Evolutionary conservation across 1,140 invertebrate genomes (phyloP), one percentile per base, ranked within the genome.

Genomic region (Chrysoperla carnea): DNA sequence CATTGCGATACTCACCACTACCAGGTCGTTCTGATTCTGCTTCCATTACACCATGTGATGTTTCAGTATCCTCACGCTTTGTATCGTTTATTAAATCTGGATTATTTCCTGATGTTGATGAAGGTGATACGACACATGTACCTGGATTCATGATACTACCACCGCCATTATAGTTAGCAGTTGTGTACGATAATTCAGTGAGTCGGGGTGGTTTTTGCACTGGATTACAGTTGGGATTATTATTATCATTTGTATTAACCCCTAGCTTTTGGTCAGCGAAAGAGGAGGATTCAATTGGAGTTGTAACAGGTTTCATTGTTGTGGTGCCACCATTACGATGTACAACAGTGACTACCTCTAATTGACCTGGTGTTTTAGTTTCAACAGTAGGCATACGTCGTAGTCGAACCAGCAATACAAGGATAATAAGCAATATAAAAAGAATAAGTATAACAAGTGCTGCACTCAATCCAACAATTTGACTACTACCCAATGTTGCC

Each of bases 61-160:
- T 55, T 42, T 68, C 66, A 27, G 58, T 63, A 11, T 70, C 72
- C 23, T 68, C 66, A 8, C 63, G 57, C 52, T 73, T 69, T 1
- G 81, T 83, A 52, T 86, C 83, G 50, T 82, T 79, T 50, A 87
- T 86, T 31, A 87, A 63, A 57, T 87, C 84, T 6, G 83, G 83
- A 56, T 87, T 83, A 44, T 84, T 83, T 44, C 75, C 74, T 2
- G 75, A 72, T 37, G 76, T 69, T 5, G 74, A 73, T 2, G 77
- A 75, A 14, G 78, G 76, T 9, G 78, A 81, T 1, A 80, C 75
- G 46, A 74, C 79, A 46, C 59, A 65, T 0, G 64, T 59, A 8
- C 70, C 68, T 1, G 71, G 64, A 23, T 70, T 70, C 13, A 78
- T 65, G 6, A 75, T 61, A 49, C 72, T 73, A 8, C 73, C 75